These are phyloP conservation scores for Frankliniella fusca DNA, from an alignment of 2,888 invertebrate species.

Conservation along the genomic window DNA sequence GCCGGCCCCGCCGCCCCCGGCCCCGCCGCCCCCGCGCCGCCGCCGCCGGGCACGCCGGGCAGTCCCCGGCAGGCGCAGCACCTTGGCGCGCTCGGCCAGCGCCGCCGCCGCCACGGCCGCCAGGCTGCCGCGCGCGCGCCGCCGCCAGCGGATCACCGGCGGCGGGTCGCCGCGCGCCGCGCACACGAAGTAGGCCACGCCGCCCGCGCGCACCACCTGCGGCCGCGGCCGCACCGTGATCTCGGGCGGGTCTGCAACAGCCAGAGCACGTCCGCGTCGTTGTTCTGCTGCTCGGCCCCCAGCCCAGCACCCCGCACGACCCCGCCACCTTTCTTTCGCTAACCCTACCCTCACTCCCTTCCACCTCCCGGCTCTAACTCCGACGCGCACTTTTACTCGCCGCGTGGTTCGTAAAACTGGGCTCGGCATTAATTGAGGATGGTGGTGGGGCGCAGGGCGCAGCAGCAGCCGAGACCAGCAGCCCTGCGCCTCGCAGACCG, in stretches of 20 bases:
- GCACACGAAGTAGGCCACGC: slow-evolving; percentile 5
- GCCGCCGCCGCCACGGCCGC: slow-evolving; percentile 16
- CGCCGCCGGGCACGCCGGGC: background rate
- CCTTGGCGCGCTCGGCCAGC: slow-evolving; percentile 8
- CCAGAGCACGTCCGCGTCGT: background rate
- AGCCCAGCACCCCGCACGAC: too few species aligned
- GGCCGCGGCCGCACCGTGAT: slow-evolving; percentile 4
- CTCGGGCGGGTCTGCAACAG: background rate
- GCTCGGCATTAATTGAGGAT: too few species aligned
- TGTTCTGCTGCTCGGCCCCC: too few species aligned
- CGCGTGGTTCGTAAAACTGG: too few species aligned
- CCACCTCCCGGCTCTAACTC: too few species aligned
- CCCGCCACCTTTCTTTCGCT: too few species aligned
- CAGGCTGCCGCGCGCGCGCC: background rate
- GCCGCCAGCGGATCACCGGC: background rate
- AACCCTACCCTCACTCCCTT: too few species aligned
- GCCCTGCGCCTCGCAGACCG: too few species aligned
- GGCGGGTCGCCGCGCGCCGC: slow-evolving; percentile 8
- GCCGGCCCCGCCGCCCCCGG: background rate
- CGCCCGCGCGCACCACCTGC: slow-evolving; percentile 13
- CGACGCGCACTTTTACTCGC: too few species aligned
- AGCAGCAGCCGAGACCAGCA: too few species aligned
- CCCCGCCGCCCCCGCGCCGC: background rate
- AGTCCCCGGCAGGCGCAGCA: background rate
- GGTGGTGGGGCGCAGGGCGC: too few species aligned